Percentiles rank a stretch among this genome's conserved stretches.
Evolutionary conservation across 2,797 vertebrate species (phyloP).

Genomic region (Notamacropus eugenii): DNA sequence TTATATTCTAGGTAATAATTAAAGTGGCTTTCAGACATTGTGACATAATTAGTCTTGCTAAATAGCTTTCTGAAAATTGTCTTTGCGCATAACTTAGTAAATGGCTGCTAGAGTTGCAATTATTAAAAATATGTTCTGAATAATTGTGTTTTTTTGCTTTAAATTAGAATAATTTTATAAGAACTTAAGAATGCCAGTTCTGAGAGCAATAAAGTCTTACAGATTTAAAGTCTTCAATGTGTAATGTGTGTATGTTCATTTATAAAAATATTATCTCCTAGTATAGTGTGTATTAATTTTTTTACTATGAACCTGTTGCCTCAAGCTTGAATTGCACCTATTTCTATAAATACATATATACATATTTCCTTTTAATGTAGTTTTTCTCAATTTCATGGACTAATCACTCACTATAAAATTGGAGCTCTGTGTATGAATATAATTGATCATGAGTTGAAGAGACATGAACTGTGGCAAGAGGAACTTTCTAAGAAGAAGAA

Average conservation of each 20-base stretch:
- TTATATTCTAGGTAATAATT: constrained; percentile 32
- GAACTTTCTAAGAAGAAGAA: constrained; percentile 95
- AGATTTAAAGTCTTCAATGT: constrained; percentile 39
- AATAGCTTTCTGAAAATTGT: constrained; percentile 35
- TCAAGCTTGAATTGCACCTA: neutral
- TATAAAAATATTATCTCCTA: constrained; percentile 55
- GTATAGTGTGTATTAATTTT: constrained; percentile 3
- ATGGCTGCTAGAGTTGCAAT: constrained; percentile 42
- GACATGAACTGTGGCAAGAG: constrained; percentile 95
- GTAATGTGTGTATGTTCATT: constrained; percentile 30
- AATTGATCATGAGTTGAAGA: constrained; percentile 95
- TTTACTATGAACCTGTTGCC: constrained; percentile 31
- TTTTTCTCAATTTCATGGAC: constrained; percentile 95
- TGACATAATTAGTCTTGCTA: constrained; percentile 45
- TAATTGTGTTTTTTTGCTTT: constrained; percentile 42
- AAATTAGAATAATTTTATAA: neutral
- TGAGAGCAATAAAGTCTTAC: constrained; percentile 36
- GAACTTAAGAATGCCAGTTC: neutral
- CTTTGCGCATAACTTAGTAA: constrained; percentile 43
- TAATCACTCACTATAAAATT: constrained; percentile 96
- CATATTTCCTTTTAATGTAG: constrained; percentile 82
- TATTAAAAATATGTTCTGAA: constrained; percentile 33
- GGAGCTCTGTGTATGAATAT: constrained; percentile 96
- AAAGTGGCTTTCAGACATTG: neutral
- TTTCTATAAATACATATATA: constrained; percentile 57